Evolutionary conservation across 2,113 vertebrate species (phyloP).

Genomic region (Alosa alosa): DNA sequence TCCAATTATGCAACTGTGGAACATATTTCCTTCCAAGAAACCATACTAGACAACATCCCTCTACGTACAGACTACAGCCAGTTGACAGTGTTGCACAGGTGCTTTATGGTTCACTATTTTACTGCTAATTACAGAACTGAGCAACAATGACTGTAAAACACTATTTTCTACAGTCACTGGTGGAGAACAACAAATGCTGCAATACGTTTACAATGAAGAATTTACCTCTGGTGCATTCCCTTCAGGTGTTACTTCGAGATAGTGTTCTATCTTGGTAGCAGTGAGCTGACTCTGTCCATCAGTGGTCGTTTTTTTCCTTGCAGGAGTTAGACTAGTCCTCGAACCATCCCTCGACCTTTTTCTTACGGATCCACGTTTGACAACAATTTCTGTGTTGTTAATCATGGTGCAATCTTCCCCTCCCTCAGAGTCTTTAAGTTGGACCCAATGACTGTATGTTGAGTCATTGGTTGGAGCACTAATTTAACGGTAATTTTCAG

Average conservation of each 20-base stretch:
- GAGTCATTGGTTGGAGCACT: neutral
- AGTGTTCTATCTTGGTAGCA: neutral
- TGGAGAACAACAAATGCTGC: too few relatives aligned
- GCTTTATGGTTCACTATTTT: too few relatives aligned
- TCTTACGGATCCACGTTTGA: constrained; percentile 59
- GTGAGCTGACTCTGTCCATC: neutral
- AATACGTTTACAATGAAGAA: neutral
- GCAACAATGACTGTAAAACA: too few relatives aligned
- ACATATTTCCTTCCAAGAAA: too few relatives aligned
- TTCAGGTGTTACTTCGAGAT: constrained; percentile 23
- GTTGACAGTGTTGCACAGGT: too few relatives aligned
- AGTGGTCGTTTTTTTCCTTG: constrained; percentile 37
- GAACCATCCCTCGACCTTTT: constrained; percentile 59
- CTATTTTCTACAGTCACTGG: too few relatives aligned
- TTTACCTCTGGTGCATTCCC: constrained; percentile 32
- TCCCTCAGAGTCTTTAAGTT: neutral
- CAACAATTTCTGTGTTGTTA: constrained; percentile 41
- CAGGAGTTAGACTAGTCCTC: constrained; percentile 55
- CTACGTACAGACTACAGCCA: too few relatives aligned
- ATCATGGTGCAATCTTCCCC: neutral
- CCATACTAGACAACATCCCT: too few relatives aligned
- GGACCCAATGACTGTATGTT: neutral
- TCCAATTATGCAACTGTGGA: neutral
- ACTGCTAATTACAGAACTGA: too few relatives aligned
- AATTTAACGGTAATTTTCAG: neutral